Conservation (phyloP, 2,888 invertebrate genomes). For the Drosophila putrida region DNA sequence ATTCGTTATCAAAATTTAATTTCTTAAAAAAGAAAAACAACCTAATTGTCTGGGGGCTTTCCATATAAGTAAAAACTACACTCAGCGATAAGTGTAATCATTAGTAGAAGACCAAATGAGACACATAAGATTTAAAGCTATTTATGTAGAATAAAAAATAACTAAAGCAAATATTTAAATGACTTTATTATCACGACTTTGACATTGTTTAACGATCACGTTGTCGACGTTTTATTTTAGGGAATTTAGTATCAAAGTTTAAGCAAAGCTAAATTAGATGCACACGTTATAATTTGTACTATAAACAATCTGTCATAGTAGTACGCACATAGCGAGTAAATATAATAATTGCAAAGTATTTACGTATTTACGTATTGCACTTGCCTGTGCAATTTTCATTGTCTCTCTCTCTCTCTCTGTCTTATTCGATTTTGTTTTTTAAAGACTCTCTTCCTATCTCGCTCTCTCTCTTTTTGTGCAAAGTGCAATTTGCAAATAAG, state of each 20-base stretch:
- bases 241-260: constrained; percentile 34
- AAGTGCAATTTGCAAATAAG: constrained; percentile 63
- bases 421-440: background rate
- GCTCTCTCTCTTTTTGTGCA: constrained; percentile 37
- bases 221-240: constrained; percentile 43
- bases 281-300: constrained; percentile 21
- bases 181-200: constrained; percentile 63
- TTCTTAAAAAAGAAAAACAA: constrained; percentile 15
- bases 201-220: constrained; percentile 51
- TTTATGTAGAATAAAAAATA: constrained; percentile 11
- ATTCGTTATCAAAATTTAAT: constrained; percentile 21
- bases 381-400: constrained; percentile 39
- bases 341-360: constrained; percentile 19
- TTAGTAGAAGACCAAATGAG: background rate
- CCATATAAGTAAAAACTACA: background rate
- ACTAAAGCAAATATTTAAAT: constrained; percentile 56
- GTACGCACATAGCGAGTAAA: constrained; percentile 23
- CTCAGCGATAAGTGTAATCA: constrained; percentile 21
- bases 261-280: constrained; percentile 9
- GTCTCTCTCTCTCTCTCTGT: background rate
- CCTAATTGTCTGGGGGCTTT: constrained; percentile 6
- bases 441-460: background rate
- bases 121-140: background rate
- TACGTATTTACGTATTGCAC: constrained; percentile 19
- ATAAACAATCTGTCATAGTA: constrained; percentile 18